These are phyloP conservation scores for Chloroceryle amazona DNA, from an alignment of 2,797 vertebrate species.

Conservation along the genomic window DNA sequence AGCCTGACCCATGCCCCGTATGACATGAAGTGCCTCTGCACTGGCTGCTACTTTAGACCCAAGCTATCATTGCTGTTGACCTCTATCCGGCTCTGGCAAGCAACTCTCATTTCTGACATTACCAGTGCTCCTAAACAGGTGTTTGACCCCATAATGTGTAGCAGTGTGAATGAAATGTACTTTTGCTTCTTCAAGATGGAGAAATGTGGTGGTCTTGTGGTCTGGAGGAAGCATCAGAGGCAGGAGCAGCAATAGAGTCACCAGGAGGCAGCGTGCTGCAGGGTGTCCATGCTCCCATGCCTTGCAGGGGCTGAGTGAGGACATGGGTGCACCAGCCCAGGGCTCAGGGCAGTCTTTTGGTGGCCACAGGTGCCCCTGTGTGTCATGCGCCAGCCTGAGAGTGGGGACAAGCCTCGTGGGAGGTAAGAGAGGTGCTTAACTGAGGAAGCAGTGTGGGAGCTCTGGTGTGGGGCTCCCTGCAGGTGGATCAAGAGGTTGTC, in stretches of 20 bases:
- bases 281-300: accelerated
- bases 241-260: neutral
- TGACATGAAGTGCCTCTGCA: neutral
- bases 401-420: accelerated
- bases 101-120: neutral
- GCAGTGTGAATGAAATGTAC: neutral
- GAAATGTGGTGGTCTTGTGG: neutral
- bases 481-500: neutral
- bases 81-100: neutral
- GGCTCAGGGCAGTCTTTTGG: neutral
- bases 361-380: accelerated
- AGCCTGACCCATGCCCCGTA: neutral
- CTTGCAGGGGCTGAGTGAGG: neutral
- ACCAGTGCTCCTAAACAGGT: neutral
- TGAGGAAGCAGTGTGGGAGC: neutral
- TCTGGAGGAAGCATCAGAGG: neutral
- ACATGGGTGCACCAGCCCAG: neutral
- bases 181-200: neutral
- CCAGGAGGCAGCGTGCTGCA: accelerated
- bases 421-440: neutral
- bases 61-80: neutral
- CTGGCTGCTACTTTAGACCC: neutral
- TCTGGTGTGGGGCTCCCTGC: neutral
- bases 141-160: neutral
- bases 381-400: accelerated